Percentiles rank a stretch among this genome's conserved stretches.
These are phyloP conservation scores for Cydia amplana DNA, from an alignment of 1,140 invertebrate genomes.

Conservation along the genomic window DNA sequence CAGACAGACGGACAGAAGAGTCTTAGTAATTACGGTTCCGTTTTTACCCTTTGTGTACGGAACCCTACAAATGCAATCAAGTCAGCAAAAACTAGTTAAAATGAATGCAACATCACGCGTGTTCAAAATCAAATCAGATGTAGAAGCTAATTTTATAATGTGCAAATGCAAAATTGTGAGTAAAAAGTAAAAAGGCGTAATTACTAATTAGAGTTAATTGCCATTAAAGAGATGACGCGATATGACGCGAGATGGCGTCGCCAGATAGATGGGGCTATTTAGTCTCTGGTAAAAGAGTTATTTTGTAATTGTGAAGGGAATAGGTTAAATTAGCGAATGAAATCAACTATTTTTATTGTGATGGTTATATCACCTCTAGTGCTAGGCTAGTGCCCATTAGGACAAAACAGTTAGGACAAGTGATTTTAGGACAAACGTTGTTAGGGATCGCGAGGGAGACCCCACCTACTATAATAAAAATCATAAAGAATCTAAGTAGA, in stretches of 20 bases:
- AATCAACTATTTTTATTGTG: too few species aligned
- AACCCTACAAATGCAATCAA: not conserved
- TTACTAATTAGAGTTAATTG: constrained; percentile 1
- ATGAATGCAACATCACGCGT: not conserved
- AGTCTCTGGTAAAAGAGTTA: not conserved
- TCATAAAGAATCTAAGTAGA: too few species aligned
- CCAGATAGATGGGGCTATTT: not conserved
- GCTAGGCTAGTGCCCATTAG: too few species aligned
- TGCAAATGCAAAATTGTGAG: not conserved
- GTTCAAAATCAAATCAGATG: not conserved
- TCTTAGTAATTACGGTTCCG: too few species aligned
- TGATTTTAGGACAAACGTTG: too few species aligned
- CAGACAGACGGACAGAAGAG: too few species aligned
- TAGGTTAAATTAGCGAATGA: too few species aligned
- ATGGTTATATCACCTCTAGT: too few species aligned
- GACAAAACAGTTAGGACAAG: too few species aligned
- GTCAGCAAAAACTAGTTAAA: not conserved
- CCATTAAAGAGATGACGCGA: constrained; percentile 4
- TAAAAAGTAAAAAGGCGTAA: constrained; percentile 3
- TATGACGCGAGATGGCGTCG: not conserved
- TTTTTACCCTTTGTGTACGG: too few species aligned
- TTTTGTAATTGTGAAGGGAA: not conserved
- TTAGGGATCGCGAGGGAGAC: too few species aligned
- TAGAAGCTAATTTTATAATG: not conserved
- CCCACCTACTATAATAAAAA: too few species aligned